Percentiles rank a stretch among this genome's conserved stretches.
phyloP scores from a whole-genome alignment of 2,888 invertebrate genomes.

The Horisme vitalbata region DNA sequence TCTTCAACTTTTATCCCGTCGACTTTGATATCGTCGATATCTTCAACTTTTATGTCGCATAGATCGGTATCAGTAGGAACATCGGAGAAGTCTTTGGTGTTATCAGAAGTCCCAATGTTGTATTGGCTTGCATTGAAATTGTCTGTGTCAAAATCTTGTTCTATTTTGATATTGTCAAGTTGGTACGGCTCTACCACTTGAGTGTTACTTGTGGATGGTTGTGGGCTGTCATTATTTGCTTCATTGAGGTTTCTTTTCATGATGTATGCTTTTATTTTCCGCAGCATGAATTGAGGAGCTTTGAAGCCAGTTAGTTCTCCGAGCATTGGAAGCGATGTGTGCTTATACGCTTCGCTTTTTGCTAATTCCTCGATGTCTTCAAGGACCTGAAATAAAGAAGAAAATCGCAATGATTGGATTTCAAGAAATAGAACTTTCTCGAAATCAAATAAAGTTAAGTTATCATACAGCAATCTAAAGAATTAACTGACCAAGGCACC shows the following conservation, averaged over 20 bases:
- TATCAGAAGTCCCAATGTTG: constrained; percentile 57
- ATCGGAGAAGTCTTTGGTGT: constrained; percentile 65
- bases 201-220: constrained; percentile 60
- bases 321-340: constrained; percentile 84
- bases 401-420: no score
- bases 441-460: not conserved
- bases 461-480: not conserved
- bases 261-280: constrained; percentile 88
- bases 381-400: constrained; percentile 71
- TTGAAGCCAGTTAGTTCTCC: constrained; percentile 89
- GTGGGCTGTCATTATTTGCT: constrained; percentile 67
- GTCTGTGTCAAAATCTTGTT: constrained; percentile 65
- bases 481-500: no score
- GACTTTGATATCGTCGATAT: constrained; percentile 75
- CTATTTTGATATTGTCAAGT: constrained; percentile 68
- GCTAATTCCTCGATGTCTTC: constrained; percentile 90
- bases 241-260: constrained; percentile 60
- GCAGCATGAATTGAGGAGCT: constrained; percentile 88
- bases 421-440: no score
- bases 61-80: constrained; percentile 69
- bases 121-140: constrained; percentile 70
- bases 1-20: constrained; percentile 73
- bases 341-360: constrained; percentile 87
- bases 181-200: constrained; percentile 62
- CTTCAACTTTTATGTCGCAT: constrained; percentile 75